Evolutionary conservation across 1,140 invertebrate genomes (phyloP), one percentile per base, ranked within the genome.

Genomic region (Antheraea pernyi): DNA sequence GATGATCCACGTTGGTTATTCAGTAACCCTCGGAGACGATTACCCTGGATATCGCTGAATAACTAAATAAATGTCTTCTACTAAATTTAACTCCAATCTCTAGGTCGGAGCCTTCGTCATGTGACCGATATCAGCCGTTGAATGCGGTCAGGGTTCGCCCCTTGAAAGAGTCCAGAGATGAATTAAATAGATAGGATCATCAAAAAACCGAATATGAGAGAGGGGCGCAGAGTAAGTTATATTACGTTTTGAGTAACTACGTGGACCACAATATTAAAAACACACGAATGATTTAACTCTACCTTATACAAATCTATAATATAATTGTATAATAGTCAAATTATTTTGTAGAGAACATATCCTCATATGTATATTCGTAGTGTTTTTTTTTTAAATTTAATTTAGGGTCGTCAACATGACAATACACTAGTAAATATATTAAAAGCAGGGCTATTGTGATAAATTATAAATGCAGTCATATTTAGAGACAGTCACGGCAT

Each of bases 81-180:
- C 78, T 91, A 91, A 92, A 92, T 91, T 91, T 89, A 92, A 89
- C 88, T 83, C 83, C 80, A 83, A 86, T 87, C 83, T 84, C 81
- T 81, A 71, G 80, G 78, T 73, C 78, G 80, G 73, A 48, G 75
- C 75, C 75, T 83, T 82, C 82, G 86, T 85, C 86, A 86, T 87
- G 84, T 88, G 86, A 82, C 85, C 83, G 87, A 87, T 91, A 90
- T 89, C 83, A 80, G 81, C 64, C 73, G 67, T 65, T 86, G 80
- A 88, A 91, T 84, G 86, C 87, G 88, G 84, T 85, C 83, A 86
- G 84, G 81, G 82, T 74, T 81, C 78, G 72, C 79, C 80, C 76
- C 78, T 77, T 85, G 83, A 85, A 91, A 91, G 86, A 91, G 85
- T 88, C 80, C 80, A 80, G 73, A 84, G 88, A 91, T 91, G 89